Percentiles rank a stretch among this genome's conserved stretches.
Conservation (phyloP, 2,797 vertebrate genomes). For the Pteropus rufus region DNA sequence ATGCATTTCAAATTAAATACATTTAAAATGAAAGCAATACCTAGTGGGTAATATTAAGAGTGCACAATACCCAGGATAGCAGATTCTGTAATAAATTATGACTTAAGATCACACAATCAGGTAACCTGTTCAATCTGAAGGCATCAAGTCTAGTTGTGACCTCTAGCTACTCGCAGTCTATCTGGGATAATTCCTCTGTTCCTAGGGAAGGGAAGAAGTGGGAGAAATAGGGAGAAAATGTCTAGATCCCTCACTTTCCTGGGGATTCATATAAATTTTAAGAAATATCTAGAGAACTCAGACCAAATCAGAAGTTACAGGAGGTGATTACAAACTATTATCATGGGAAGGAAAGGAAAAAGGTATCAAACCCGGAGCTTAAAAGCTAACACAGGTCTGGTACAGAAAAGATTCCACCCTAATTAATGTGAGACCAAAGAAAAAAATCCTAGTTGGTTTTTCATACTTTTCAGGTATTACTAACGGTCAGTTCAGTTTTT, state of each 20-base stretch:
- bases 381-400: background rate
- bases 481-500: background rate
- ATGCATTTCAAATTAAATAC: background rate
- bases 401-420: background rate
- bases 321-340: background rate
- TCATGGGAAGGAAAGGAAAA: background rate
- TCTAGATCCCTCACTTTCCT: background rate
- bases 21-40: background rate
- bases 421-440: background rate
- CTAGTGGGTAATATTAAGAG: background rate
- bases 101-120: background rate
- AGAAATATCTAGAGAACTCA: conserved; percentile 1
- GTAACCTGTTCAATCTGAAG: background rate
- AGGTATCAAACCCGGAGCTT: background rate
- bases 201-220: background rate
- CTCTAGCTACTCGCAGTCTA: background rate
- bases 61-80: background rate
- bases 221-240: background rate
- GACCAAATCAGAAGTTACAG: background rate
- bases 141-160: background rate
- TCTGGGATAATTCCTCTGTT: background rate
- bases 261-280: background rate
- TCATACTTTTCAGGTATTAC: background rate
- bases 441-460: background rate
- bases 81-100: background rate